Conservation (phyloP, 2,797 vertebrate species). For the Craterocephalus amniculus region DNA sequence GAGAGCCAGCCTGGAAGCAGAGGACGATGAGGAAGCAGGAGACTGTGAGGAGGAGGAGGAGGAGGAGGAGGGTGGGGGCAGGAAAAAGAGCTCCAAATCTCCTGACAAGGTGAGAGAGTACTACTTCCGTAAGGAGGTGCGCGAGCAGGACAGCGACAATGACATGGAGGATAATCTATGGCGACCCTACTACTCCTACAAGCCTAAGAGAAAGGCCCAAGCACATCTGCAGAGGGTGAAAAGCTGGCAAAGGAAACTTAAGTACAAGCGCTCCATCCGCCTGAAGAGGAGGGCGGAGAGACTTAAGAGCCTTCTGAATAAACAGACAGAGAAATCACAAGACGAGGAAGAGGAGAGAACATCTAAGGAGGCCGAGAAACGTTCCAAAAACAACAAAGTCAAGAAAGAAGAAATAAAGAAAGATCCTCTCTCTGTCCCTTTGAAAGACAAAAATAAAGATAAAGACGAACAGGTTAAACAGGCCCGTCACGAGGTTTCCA, state of each 20-base stretch:
- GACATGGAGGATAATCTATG: slow-evolving; percentile 90
- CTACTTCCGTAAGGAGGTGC: slow-evolving; percentile 84
- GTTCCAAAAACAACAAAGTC: slow-evolving; percentile 38
- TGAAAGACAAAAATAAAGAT: slow-evolving; percentile 65
- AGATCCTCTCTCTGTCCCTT: slow-evolving; percentile 43
- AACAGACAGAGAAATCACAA: slow-evolving; percentile 72
- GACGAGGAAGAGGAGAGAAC: slow-evolving; percentile 67
- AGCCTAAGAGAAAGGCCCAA: slow-evolving; percentile 88
- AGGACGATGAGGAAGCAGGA: slow-evolving; percentile 42
- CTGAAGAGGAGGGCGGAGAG: slow-evolving; percentile 83
- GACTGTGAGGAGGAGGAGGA: slow-evolving; percentile 57
- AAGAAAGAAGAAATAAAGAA: slow-evolving; percentile 40
- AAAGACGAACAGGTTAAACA: slow-evolving; percentile 65
- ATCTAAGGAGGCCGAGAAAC: slow-evolving; percentile 49
- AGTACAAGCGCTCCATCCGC: slow-evolving; percentile 84
- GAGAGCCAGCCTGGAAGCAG: slow-evolving; percentile 64
- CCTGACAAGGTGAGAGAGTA: slow-evolving; percentile 81
- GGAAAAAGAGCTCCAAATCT: slow-evolving; percentile 72
- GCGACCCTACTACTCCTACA: slow-evolving; percentile 93
- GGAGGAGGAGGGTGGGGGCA: slow-evolving; percentile 42
- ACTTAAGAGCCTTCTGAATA: slow-evolving; percentile 71
- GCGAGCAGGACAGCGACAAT: slow-evolving; percentile 85
- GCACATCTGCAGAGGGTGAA: slow-evolving; percentile 83
- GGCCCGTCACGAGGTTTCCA: slow-evolving; percentile 51
- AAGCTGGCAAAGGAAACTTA: slow-evolving; percentile 86